These are phyloP conservation scores for Maniola hyperantus DNA, from an alignment of 2,888 invertebrate species.

Conservation along the genomic window DNA sequence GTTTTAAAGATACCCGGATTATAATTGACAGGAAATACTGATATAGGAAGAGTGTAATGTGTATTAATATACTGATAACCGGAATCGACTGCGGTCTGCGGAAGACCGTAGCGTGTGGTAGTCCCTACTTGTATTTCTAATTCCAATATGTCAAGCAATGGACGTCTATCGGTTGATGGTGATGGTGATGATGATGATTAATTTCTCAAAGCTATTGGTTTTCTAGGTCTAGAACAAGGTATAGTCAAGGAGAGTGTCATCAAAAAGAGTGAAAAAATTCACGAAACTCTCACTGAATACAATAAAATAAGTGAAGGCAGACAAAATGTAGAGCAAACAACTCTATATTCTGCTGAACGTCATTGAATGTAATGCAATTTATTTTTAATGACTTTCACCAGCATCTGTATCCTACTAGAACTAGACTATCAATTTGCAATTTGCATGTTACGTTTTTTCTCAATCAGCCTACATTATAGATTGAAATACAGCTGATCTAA, in stretches of 20 bases:
- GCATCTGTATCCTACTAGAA: background rate
- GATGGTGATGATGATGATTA: too few species aligned
- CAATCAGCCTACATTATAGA: background rate
- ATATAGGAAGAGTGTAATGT: too few species aligned
- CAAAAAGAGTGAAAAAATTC: background rate
- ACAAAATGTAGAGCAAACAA: background rate
- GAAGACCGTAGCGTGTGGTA: too few species aligned
- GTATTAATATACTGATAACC: too few species aligned
- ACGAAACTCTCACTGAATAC: background rate
- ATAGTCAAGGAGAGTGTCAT: background rate
- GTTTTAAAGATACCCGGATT: too few species aligned
- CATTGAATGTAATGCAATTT: constrained; percentile 16
- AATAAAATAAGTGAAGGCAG: background rate
- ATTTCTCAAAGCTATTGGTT: background rate
- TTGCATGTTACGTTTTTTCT: constrained; percentile 3
- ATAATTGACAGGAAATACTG: too few species aligned
- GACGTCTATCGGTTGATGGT: too few species aligned
- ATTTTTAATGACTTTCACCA: constrained; percentile 19
- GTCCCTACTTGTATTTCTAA: too few species aligned
- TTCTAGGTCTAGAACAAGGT: background rate
- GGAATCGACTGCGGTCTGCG: too few species aligned
- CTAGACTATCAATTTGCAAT: constrained; percentile 11
- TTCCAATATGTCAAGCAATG: too few species aligned
- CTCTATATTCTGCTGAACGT: background rate
- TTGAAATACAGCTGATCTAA: background rate